Percentiles rank a stretch among this genome's conserved stretches.
These are phyloP conservation scores for Hydrophis major DNA, from an alignment of 2,797 vertebrate species.

Conservation along the genomic window DNA sequence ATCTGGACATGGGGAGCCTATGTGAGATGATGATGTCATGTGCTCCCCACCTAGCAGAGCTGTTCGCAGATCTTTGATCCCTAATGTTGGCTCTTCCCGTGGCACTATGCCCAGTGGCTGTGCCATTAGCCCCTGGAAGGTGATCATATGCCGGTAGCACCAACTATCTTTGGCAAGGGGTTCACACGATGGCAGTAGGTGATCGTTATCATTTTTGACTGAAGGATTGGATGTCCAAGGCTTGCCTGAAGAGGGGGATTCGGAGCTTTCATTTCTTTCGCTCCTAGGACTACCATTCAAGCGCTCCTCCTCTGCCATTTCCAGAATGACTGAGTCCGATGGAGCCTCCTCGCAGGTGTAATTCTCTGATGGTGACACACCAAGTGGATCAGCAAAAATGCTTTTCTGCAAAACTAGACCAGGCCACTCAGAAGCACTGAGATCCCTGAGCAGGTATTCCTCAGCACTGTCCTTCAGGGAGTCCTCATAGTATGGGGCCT, in stretches of 20 bases:
- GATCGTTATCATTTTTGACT: constrained; percentile 76
- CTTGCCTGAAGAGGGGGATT: constrained; percentile 61
- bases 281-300: constrained; percentile 48
- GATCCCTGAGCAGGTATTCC: constrained; percentile 64
- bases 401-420: constrained; percentile 73
- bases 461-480: constrained; percentile 67
- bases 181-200: constrained; percentile 35
- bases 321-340: constrained; percentile 72
- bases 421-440: constrained; percentile 69
- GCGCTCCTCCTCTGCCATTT: constrained; percentile 69
- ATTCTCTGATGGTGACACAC: constrained; percentile 70
- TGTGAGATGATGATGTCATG: not conserved
- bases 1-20: not conserved
- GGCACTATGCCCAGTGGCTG: constrained; percentile 62
- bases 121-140: constrained; percentile 58
- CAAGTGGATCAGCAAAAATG: constrained; percentile 77
- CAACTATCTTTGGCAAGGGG: constrained; percentile 48
- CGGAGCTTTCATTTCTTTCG: constrained; percentile 62
- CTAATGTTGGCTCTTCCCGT: constrained; percentile 46
- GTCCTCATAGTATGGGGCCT: constrained; percentile 73
- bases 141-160: constrained; percentile 65
- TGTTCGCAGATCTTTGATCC: constrained; percentile 29
- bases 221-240: constrained; percentile 86
- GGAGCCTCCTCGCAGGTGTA: constrained; percentile 61
- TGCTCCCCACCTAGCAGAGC: constrained; percentile 7